phyloP scores from a whole-genome alignment of 2,888 invertebrate species.

The Chrysolina americana region DNA sequence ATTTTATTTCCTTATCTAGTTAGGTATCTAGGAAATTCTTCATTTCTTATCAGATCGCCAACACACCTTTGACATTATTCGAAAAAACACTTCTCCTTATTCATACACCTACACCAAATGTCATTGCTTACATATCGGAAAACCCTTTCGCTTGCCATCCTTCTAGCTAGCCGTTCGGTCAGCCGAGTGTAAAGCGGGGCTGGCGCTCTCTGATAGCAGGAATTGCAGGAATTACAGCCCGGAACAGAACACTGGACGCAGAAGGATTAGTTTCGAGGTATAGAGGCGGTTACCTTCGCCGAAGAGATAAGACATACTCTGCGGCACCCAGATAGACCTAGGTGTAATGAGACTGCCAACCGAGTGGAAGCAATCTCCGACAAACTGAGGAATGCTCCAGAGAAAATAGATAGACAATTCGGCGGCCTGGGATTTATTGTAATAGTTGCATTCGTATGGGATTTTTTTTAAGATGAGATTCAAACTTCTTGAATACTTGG shows the following conservation, averaged over 20 bases:
- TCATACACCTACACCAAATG: background rate
- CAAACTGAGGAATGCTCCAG: slow-evolving; percentile 23
- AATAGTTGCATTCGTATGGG: no score
- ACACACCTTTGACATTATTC: no score
- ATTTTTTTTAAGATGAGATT: no score
- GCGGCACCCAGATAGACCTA: slow-evolving; percentile 61
- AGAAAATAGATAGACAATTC: slow-evolving; percentile 2
- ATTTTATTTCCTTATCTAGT: no score
- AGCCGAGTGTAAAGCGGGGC: slow-evolving; percentile 64
- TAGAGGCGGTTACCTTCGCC: slow-evolving; percentile 51
- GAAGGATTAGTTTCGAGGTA: slow-evolving; percentile 65
- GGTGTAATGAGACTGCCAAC: slow-evolving; percentile 64
- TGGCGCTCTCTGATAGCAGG: slow-evolving; percentile 68
- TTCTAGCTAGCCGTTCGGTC: background rate
- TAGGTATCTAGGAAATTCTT: no score
- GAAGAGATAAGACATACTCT: slow-evolving; percentile 53
- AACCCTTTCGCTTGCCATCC: background rate
- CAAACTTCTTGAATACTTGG: no score
- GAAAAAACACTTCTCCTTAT: no score
- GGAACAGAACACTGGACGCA: slow-evolving; percentile 68
- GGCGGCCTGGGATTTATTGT: background rate
- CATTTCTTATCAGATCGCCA: no score
- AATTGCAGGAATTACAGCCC: slow-evolving; percentile 67
- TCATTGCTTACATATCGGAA: background rate
- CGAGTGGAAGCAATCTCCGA: slow-evolving; percentile 55